Evolutionary conservation across 2,888 invertebrate genomes (phyloP), one percentile per base, ranked within the genome.

Genomic region (Tridacna crocea): DNA sequence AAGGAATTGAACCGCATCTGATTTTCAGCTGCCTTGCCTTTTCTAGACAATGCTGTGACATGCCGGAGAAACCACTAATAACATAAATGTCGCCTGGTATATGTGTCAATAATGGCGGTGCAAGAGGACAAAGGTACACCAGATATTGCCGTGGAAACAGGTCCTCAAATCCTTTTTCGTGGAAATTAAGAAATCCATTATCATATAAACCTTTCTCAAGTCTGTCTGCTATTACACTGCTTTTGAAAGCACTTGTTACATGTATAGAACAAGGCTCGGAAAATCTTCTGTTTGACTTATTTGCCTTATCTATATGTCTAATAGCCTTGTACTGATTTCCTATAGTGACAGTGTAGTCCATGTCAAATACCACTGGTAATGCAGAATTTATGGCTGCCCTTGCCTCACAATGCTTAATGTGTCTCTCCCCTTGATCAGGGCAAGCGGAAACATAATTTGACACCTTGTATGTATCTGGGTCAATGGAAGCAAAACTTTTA

Each of bases 181-280:
- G 68, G 8, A 36, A 36, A 13, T 27, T 6, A 15, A 36, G 46
- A 13, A 68, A n/a, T n/a, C 19, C 19, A n/a, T 36, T 11, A n/a
- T 26, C 27, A 15, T 15, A 68, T 47, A 15, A 19, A 19, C 19
- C 11, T 0, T 19, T 27, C 19, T 27, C 36, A 17, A 19, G 15
- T 27, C n/a, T n/a, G 36, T 27, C 36, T 19, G 19, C 68, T 17
- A 68, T 13, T 6, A 47, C 15, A 11, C 27, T n/a, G 19, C n/a
- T 68, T 68, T 68, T 68, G 10, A 19, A 12, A 11, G 46, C 36
- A 22, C 46, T 46, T 47, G 68, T 68, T 1, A 68, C 47, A 22
- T 68, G 68, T 13, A 68, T 68, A 27, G 24, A n/a, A 47, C 68
- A 68, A n/a, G 68, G 68, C 47, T 68, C 68, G 2, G 68, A 17